Evolutionary conservation across 1,140 invertebrate genomes (phyloP).

Genomic region (Stegodyphus mimosarum): DNA sequence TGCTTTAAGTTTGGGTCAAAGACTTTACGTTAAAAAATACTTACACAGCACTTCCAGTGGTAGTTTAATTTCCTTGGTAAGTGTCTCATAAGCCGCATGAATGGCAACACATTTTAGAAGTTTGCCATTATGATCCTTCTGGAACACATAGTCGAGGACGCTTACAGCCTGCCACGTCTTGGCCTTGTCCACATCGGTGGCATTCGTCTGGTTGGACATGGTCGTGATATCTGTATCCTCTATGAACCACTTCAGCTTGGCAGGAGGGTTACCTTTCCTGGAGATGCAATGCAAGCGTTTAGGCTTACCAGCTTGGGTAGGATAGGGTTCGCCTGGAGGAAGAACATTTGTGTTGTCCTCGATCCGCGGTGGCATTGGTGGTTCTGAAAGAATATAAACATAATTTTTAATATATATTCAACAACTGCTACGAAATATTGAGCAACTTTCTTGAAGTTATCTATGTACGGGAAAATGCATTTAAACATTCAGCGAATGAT

Average conservation of each 20-base stretch:
- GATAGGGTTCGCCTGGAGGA: slow-evolving; percentile 82
- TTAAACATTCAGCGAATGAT: no score
- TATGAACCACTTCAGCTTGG: slow-evolving; percentile 75
- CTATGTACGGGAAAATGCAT: no score
- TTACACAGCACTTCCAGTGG: slow-evolving; percentile 88
- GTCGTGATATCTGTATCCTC: slow-evolving; percentile 77
- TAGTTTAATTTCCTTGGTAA: slow-evolving; percentile 77
- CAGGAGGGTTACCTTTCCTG: slow-evolving; percentile 85
- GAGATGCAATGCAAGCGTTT: slow-evolving; percentile 84
- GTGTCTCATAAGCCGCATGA: slow-evolving; percentile 81
- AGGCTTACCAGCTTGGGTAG: slow-evolving; percentile 80
- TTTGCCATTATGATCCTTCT: slow-evolving; percentile 72
- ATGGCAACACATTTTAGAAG: slow-evolving; percentile 82
- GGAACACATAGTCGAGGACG: slow-evolving; percentile 81
- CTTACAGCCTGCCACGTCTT: slow-evolving; percentile 76
- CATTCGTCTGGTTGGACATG: slow-evolving; percentile 78
- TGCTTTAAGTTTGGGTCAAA: no score
- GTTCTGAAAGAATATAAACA: slow-evolving; percentile 73
- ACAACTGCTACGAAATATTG: no score
- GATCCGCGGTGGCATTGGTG: slow-evolving; percentile 82
- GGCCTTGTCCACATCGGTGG: slow-evolving; percentile 83
- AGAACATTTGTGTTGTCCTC: slow-evolving; percentile 82
- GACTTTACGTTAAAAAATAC: slow-evolving; percentile 66
- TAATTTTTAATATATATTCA: neutral
- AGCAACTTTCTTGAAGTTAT: no score